Percentiles rank a stretch among this genome's conserved stretches.
phyloP scores from a whole-genome alignment of 2,113 vertebrate genomes.

The Mesitornis unicolor region DNA sequence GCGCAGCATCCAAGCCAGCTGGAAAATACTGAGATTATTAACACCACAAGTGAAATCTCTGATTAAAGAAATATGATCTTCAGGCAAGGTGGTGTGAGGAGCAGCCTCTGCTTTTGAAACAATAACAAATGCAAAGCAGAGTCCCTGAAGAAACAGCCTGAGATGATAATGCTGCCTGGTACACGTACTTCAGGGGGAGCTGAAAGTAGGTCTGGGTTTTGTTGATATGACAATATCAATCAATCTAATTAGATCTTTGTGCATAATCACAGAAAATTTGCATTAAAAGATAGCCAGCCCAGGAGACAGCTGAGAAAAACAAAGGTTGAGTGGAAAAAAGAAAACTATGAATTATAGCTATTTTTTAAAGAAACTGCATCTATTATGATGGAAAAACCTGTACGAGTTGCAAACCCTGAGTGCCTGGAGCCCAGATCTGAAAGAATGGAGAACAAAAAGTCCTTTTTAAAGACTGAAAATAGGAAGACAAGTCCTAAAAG shows the following conservation, averaged over 20 bases:
- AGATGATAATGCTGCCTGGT: background rate
- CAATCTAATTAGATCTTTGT: constrained; percentile 50
- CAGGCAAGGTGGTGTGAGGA: background rate
- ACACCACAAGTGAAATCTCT: background rate
- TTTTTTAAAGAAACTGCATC: background rate
- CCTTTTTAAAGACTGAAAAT: background rate
- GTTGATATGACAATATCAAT: constrained; percentile 26
- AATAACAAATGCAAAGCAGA: background rate
- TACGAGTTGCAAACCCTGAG: background rate
- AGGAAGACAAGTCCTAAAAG: background rate
- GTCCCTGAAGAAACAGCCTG: background rate
- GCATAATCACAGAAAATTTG: constrained; percentile 35
- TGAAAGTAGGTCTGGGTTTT: background rate
- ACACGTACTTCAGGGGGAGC: background rate
- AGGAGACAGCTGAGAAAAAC: background rate
- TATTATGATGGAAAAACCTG: background rate
- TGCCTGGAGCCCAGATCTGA: background rate
- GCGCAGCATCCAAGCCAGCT: background rate
- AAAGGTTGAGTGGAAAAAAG: background rate
- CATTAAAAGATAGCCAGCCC: background rate
- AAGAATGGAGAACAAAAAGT: background rate
- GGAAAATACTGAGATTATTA: background rate
- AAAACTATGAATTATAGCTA: background rate
- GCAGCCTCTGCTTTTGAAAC: background rate
- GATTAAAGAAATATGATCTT: background rate